These are phyloP conservation scores for Bos indicus DNA, from an alignment of 2,113 vertebrate genomes.

Conservation along the genomic window DNA sequence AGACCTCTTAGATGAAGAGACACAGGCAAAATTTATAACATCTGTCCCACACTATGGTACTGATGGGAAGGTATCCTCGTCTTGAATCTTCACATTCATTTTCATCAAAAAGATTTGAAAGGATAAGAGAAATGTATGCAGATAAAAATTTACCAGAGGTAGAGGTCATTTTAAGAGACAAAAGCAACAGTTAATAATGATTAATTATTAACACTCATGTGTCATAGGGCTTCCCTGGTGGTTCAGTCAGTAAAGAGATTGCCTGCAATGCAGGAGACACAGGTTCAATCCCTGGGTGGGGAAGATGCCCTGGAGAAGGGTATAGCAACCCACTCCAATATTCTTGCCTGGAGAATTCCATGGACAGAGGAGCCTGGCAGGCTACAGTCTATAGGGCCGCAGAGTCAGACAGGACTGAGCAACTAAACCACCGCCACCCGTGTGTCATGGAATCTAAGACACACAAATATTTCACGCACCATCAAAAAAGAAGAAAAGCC, in stretches of 20 bases:
- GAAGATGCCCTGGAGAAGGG: not conserved
- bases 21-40: not conserved
- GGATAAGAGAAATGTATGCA: not conserved
- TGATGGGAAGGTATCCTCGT: not conserved
- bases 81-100: not conserved
- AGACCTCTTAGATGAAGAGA: not conserved
- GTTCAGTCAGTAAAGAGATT: not conserved
- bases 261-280: not conserved
- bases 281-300: not conserved
- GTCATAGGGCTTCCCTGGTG: not conserved
- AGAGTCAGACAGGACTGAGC: not conserved
- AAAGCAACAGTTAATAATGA: not conserved
- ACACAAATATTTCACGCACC: not conserved
- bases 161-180: not conserved
- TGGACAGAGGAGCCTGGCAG: not conserved
- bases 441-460: not conserved
- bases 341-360: not conserved
- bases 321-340: not conserved
- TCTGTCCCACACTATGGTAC: not conserved
- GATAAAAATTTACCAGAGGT: not conserved
- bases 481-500: not conserved
- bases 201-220: not conserved
- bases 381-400: not conserved
- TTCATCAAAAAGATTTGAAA: not conserved
- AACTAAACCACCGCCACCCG: not conserved